Evolutionary conservation across 2,113 vertebrate genomes (phyloP).

Genomic region (Antechinus stuartii): DNA sequence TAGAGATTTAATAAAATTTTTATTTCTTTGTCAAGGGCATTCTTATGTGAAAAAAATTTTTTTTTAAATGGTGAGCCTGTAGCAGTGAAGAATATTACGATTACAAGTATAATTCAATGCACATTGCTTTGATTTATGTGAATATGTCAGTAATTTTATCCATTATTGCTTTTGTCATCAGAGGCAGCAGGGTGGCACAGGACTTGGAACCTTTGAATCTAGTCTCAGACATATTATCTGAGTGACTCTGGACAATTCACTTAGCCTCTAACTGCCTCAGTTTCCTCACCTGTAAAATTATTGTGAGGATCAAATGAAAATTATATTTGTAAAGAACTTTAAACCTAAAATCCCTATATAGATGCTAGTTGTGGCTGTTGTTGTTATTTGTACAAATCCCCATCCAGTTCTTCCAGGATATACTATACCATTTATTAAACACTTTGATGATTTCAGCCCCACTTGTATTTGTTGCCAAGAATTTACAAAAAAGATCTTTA

Average conservation of each 20-base stretch:
- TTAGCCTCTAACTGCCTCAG: neutral
- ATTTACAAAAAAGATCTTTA: neutral
- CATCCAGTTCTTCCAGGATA: neutral
- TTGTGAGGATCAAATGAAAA: neutral
- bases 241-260: neutral
- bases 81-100: neutral
- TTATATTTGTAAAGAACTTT: neutral
- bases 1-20: neutral
- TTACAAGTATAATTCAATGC: neutral
- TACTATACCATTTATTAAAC: neutral
- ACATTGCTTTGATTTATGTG: neutral
- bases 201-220: neutral
- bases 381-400: neutral
- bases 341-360: neutral
- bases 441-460: neutral
- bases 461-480: neutral
- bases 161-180: neutral
- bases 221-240: neutral
- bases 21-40: neutral
- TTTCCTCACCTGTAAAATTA: neutral
- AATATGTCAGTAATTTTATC: neutral
- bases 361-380: neutral
- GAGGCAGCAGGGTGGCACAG: neutral
- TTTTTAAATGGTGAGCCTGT: too few relatives aligned
- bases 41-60: neutral